Base-by-base conservation (phyloP, 2,888 invertebrate species). In the Ischnura elegans region DNA sequence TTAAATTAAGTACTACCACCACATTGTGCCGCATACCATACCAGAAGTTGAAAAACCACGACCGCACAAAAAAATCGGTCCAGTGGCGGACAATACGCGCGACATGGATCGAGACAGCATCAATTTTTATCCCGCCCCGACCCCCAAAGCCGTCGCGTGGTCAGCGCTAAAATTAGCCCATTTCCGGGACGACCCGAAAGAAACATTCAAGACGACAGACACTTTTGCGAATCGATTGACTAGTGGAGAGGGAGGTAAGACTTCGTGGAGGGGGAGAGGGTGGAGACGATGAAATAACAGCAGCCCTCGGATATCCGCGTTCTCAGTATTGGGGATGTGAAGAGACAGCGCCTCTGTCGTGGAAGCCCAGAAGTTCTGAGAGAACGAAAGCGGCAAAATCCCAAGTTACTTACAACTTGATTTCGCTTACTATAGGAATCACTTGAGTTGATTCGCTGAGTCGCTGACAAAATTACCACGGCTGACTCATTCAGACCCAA, bases 121-220 rank as follows among this genome's bases (percentile, higher is more conserved):
- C 76, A 16, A 76, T 16, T 29, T 36, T 76, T 16, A 36, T 76
- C n/a, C 16, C n/a, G n/a, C n/a, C 76, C 13, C 76, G 76, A 29
- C 76, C 76, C 29, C 36, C 25, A 8, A 21, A 29, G 76, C 76
- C 36, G 10, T 6, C 29, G 76, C 76, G 76, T 36, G 76, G 76
- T 76, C 76, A 76, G 36, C 76, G 76, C 76, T 76, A 76, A 76
- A 76, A 76, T 76, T 76, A 76, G 76, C 76, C 29, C 76, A 76
- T 76, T n/a, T 76, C 76, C 36, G 76, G 76, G 76, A 76, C 29
- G 76, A 36, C 36, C 76, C 76, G 36, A 10, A n/a, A 10, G 76
- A 76, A 16, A 36, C 29, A 76, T 36, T 36, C 36, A 36, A 76
- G 61, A n/a, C n/a, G n/a, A 19, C n/a, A n/a, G 29, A 76, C 76